These are phyloP conservation scores for Acromyrmex heyeri DNA, from an alignment of 1,140 invertebrate species.

Conservation along the genomic window DNA sequence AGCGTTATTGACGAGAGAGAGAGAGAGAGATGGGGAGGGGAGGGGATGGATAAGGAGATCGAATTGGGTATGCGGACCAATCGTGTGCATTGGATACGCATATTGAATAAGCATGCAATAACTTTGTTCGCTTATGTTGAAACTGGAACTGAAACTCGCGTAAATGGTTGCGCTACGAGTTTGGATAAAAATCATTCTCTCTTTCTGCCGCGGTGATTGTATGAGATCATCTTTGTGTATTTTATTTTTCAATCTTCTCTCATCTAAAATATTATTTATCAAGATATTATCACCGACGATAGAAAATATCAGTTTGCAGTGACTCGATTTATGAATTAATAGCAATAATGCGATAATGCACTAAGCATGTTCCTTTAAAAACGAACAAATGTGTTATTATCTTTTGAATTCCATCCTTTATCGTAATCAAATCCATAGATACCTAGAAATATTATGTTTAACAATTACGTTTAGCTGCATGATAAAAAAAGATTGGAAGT, in stretches of 20 bases:
- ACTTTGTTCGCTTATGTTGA: background rate
- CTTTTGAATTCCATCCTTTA: background rate
- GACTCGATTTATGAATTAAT: background rate
- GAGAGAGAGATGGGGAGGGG: too few species aligned
- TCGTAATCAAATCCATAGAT: conserved; percentile 12
- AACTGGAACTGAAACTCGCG: background rate
- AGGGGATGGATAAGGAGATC: conserved; percentile 7
- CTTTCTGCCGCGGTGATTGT: background rate
- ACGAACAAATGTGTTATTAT: background rate
- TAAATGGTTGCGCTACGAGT: background rate
- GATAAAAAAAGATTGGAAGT: conserved; percentile 20
- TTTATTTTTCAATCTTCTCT: background rate
- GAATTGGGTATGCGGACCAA: conserved; percentile 10
- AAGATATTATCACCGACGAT: background rate
- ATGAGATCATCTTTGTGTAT: background rate
- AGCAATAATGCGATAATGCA: background rate
- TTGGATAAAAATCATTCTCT: background rate
- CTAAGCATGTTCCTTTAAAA: background rate
- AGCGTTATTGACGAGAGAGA: background rate
- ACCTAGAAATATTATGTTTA: background rate
- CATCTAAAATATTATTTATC: background rate
- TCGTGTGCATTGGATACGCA: background rate
- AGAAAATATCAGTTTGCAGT: background rate
- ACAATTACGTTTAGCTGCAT: background rate
- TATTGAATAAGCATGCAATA: conserved; percentile 35